phyloP scores from a whole-genome alignment of 2,113 vertebrate species.

The Verasper variegatus region DNA sequence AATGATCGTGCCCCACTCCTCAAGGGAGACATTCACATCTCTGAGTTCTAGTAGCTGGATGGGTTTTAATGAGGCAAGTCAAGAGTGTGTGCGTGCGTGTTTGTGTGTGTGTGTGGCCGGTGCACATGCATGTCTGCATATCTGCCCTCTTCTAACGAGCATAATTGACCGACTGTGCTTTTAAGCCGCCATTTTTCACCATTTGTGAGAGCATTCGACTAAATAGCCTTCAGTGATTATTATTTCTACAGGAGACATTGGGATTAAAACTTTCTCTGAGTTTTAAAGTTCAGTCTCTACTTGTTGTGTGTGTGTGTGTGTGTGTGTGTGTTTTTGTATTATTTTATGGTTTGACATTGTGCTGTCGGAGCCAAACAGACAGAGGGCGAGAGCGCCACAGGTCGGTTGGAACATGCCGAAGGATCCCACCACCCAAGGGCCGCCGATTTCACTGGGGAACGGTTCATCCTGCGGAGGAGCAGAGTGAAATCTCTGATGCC shows the following conservation, averaged over 20 bases:
- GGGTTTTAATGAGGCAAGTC: conserved; percentile 85
- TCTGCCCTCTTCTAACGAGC: conserved; percentile 80
- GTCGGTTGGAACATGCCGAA: conserved; percentile 65
- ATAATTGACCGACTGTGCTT: conserved; percentile 81
- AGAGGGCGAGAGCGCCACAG: conserved; percentile 57
- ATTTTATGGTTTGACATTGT: conserved; percentile 22
- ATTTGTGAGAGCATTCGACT: conserved; percentile 71
- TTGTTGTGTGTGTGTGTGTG: conserved; percentile 1
- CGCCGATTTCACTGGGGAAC: conserved; percentile 63
- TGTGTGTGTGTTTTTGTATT: background rate
- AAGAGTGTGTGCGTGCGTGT: conserved; percentile 52
- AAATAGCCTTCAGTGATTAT: conserved; percentile 83
- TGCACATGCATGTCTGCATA: conserved; percentile 67
- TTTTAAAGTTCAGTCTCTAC: conserved; percentile 62
- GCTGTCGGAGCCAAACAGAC: conserved; percentile 56
- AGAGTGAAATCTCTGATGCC: conserved; percentile 75
- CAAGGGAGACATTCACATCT: conserved; percentile 82
- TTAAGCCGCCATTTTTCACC: conserved; percentile 71
- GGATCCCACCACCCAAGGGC: conserved; percentile 61
- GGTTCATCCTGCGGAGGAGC: conserved; percentile 64
- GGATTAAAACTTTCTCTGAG: conserved; percentile 76
- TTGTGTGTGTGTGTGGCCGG: conserved; percentile 36
- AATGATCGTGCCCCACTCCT: conserved; percentile 79
- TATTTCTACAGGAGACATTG: conserved; percentile 74
- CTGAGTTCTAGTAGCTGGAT: conserved; percentile 81